Conservation (phyloP, 2,113 vertebrate genomes). For the Neolamprologus sp. region DNA sequence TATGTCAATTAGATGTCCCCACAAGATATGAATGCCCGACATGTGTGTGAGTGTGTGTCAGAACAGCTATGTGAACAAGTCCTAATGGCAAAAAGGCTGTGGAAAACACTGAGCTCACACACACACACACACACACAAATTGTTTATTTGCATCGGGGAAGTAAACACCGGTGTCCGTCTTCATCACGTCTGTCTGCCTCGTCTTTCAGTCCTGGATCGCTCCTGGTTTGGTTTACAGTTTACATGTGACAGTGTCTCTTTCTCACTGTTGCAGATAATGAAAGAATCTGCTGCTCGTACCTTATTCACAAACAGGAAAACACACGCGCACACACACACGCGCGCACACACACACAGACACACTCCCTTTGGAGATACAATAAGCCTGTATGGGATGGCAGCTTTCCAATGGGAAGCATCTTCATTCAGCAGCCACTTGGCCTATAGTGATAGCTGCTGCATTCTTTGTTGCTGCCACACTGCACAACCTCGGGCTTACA, state of each 20-base stretch:
- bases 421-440: constrained; percentile 51
- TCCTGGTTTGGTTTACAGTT: not conserved
- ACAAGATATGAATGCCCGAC: not conserved
- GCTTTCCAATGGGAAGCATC: constrained; percentile 25
- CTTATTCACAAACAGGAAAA: not conserved
- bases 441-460: constrained; percentile 44
- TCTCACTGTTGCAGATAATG: constrained; percentile 6
- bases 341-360: not conserved
- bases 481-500: constrained; percentile 33
- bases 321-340: not conserved
- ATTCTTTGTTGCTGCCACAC: constrained; percentile 45
- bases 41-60: not conserved
- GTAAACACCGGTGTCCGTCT: constrained; percentile 18
- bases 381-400: constrained; percentile 27
- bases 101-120: constrained; percentile 34
- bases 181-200: constrained; percentile 12
- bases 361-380: constrained; percentile 32
- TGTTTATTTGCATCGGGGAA: constrained; percentile 37
- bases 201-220: constrained; percentile 20
- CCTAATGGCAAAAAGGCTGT: constrained; percentile 37
- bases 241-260: constrained; percentile 32
- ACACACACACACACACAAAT: constrained; percentile 15
- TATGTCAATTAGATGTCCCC: not conserved
- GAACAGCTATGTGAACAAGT: not conserved
- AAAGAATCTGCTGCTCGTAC: not conserved